Evolutionary conservation across 2,888 invertebrate species (phyloP), one percentile per base, ranked within the genome.

Genomic region (Apomyelois bistriatella): DNA sequence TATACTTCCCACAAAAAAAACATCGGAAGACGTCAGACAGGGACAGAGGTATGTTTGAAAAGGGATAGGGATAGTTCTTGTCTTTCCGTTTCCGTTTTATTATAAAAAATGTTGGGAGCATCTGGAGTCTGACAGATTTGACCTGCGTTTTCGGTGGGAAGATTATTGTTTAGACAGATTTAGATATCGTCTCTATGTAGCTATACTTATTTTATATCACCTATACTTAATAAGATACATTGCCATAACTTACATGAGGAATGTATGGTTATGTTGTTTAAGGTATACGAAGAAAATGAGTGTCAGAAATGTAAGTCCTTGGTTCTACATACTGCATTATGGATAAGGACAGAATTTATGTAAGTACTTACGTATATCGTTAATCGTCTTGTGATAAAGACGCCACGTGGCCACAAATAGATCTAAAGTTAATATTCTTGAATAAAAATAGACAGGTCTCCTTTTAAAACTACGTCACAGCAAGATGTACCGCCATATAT

Each of bases 51-150:
- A 64, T 54, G 58, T 56, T 64, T 63, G 70, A 73, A 83, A 58
- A 22, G 75, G 69, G 79, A 79, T 54, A 59, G 66, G 48, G 52
- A 48, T 60, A 66, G 56, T 65, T 59, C 72, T 68, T 79, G 78
- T 82, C 83, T 85, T 87, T 86, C 89, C 87, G 86, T 82, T 89
- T 89, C 89, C 89, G 86, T 82, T 83, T 82, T 76, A 69, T 84
- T 80, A 74, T 79, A 76, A 85, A 83, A 81, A 86, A 74, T 71
- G 60, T 68, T 61, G 53, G 58, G 75, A 82, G 75, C 89, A 89
- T 88, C 87, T 88, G 88, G 78, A 65, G 59, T 55, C 64, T 74
- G 74, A 74, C 74, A 72, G 79, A 79, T 78, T 75, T 72, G 66
- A 59, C 58, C 53, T 68, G 63, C 62, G 65, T 67, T 68, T 22